Evolutionary conservation across 35 echinoderm and acorn worm genomes (phyloP), one percentile per base, ranked within the genome.

Genomic region (Anneissia japonica): DNA sequence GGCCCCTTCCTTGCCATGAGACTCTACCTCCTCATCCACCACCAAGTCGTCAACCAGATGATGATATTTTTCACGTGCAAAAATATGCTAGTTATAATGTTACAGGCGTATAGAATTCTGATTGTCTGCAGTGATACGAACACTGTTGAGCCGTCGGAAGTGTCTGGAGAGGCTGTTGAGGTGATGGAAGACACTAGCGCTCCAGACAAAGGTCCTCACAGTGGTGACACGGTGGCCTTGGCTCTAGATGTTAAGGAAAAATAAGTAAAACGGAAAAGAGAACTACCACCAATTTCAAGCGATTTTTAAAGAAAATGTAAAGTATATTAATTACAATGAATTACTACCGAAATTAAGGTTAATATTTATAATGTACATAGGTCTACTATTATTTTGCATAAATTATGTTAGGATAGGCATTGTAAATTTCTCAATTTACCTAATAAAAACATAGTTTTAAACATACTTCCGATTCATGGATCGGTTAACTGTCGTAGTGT

Each of bases 21-120:
- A 12, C 89, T 98, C 30, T 93, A 88, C 46, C 89, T 98, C 1
- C 82, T 94, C 16, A 94, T 94, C 34, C 6, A 91, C 12, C 39
- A 86, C 56, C 46, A 77, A 11, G 64, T 91, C 37, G 84, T 98
- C 76, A 93, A 89, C 46, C 89, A 94, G 36, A 91, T 91, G 91
- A 93, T 98, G 86, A 78, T 98, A 12, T 98, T 98, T 76, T 98
- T 98, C 76, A 94, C 89, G 0, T 83, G 87, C 43, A 98, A 98
- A 72, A 98, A 98, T 64, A 75, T 91, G 0, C 34, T 98, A 13
- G 92, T 98, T 0, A 46, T 98, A 7, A 38, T 93, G 10, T 45
- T 98, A 36, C 91, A 98, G 46, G 28, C 88, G 0, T 98, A 98
- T 45, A 75, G 95, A 16, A 86, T 98, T 45, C 40, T 51, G 43